Evolutionary conservation across 2,888 invertebrate species (phyloP), one percentile per base, ranked within the genome.

Genomic region (Ligdia adustata): DNA sequence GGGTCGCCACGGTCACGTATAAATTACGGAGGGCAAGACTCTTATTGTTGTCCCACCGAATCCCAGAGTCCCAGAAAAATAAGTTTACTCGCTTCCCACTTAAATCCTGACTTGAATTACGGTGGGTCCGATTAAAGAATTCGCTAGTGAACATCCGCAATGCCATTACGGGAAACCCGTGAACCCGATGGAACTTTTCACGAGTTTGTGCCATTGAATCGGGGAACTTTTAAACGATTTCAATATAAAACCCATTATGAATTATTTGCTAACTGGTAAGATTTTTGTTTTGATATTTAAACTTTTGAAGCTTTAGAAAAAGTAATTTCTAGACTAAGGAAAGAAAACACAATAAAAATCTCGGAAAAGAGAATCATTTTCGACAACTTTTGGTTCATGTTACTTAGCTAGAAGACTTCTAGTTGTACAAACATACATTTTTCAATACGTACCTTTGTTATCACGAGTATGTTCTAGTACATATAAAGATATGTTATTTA

Each of bases 51-150:
- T 82, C 76, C 81, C 75, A 65, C 61, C 72, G 54, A 78, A 83
- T 85, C 79, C 47, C 47, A 41, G 34, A 46, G 47, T 47, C 40
- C 47, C 47, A 47, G 47, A 47, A 47, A 22, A 47, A 34, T 47
- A 41, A 41, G 41, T 47, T 84, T 82, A 79, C 78, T 82, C 83
- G 82, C 79, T 82, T 83, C 79, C 69, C 78, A 77, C 79, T 84
- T 78, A 84, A 86, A 86, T 82, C 84, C 80, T 78, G 80, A 77
- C 84, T 83, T 81, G 85, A 87, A 81, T 85, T 82, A 86, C 79
- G 75, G 70, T 70, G 72, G 71, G 69, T 62, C 62, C 68, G 70
- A 72, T 77, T 78, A 75, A 73, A 73, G 75, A 82, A 76, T 77
- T 79, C 70, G 72, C 75, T 69, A 72, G 72, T 57, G 66, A 66